These are phyloP conservation scores for Puma concolor DNA, from an alignment of 2,113 vertebrate genomes.

Conservation along the genomic window DNA sequence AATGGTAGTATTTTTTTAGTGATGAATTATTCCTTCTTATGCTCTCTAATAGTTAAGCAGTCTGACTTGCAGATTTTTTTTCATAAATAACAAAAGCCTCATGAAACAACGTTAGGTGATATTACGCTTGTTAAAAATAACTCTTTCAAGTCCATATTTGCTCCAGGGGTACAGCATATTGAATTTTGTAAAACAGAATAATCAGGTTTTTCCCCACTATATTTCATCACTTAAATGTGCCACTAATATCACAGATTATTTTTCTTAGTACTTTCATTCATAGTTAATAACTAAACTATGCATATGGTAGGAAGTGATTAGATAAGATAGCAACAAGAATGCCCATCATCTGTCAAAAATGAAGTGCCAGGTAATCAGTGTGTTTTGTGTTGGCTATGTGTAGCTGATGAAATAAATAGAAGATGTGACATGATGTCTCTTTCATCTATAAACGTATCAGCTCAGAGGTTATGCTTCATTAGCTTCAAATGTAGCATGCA, in stretches of 20 bases:
- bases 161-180: neutral
- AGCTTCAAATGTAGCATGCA: slow-evolving; percentile 85
- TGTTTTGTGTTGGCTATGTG: slow-evolving; percentile 76
- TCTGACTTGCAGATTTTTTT: neutral
- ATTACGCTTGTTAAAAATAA: neutral
- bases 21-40: neutral
- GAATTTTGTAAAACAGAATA: neutral
- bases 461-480: slow-evolving; percentile 85
- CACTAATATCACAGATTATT: neutral
- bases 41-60: neutral
- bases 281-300: slow-evolving; percentile 64
- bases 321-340: slow-evolving; percentile 61
- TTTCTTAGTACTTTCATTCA: slow-evolving; percentile 65
- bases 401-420: slow-evolving; percentile 85
- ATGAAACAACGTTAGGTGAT: slow-evolving; percentile 35
- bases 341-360: slow-evolving; percentile 71
- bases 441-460: slow-evolving; percentile 85
- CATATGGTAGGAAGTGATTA: slow-evolving; percentile 56
- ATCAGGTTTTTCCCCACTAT: neutral
- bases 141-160: neutral
- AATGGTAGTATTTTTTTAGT: neutral
- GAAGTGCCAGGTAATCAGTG: slow-evolving; percentile 72
- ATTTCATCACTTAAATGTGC: slow-evolving; percentile 54
- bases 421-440: slow-evolving; percentile 84
- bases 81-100: neutral